Conservation (phyloP, 2,113 vertebrate genomes). For the Ochotona curzoniae region DNA sequence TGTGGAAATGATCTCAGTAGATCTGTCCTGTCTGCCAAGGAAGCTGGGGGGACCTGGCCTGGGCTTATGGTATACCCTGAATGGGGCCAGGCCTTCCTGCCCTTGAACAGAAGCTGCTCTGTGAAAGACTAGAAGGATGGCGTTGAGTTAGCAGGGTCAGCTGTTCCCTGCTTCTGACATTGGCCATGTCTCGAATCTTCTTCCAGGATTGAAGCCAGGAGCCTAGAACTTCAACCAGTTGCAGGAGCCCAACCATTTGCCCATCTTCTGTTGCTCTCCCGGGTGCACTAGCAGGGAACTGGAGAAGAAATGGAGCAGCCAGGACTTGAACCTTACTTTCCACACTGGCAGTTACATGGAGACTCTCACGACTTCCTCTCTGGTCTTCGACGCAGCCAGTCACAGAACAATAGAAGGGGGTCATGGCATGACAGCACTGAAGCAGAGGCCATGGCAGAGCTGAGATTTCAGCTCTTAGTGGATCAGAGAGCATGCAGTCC, state of each 20-base stretch:
- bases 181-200: background rate
- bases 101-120: slow-evolving; percentile 13
- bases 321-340: background rate
- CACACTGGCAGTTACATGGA: background rate
- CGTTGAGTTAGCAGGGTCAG: background rate
- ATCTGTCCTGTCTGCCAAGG: background rate
- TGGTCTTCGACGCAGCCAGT: background rate
- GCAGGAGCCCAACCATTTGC: too few relatives aligned
- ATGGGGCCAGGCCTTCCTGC: background rate
- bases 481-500: background rate
- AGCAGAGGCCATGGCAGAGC: background rate
- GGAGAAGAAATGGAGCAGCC: too few relatives aligned
- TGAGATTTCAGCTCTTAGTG: background rate
- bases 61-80: background rate
- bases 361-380: background rate
- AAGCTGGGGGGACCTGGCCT: background rate
- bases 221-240: too few relatives aligned
- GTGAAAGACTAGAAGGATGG: background rate
- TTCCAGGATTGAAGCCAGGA: background rate
- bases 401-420: background rate
- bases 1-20: background rate
- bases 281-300: too few relatives aligned
- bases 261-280: too few relatives aligned
- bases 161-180: background rate
- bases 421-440: background rate